Conservation (phyloP, 2,888 invertebrate species). For the Dusona sp. region DNA sequence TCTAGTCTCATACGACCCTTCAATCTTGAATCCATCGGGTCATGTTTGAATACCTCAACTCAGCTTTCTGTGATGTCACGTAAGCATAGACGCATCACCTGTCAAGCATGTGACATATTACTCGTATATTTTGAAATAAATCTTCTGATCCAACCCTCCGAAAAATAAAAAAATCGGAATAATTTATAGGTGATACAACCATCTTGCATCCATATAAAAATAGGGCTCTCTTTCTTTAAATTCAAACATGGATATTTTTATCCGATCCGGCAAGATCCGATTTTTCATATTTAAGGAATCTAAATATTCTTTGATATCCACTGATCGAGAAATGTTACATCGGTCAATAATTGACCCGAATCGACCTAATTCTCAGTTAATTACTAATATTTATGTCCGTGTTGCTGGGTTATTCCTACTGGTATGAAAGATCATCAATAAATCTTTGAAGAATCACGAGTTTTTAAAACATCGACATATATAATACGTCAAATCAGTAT, state of each 20-base stretch:
- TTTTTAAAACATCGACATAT: not conserved
- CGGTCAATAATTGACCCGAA: not conserved
- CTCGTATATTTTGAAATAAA: conserved; percentile 12
- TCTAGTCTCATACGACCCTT: conserved; percentile 19
- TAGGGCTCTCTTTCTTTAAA: not conserved
- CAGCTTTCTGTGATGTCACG: conserved; percentile 18
- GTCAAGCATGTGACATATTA: conserved; percentile 1
- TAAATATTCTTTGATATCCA: not conserved
- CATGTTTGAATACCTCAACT: conserved; percentile 17
- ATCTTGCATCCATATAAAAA: not conserved
- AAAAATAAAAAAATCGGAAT: conserved; percentile 17
- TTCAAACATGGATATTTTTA: not conserved
- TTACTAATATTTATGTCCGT: not conserved
- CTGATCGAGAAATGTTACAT: not conserved
- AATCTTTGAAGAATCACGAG: not conserved
- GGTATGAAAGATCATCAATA: not conserved
- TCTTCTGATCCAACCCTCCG: not conserved
- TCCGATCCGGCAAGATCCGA: not conserved
- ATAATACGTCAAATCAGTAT: not conserved
- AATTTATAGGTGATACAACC: not conserved
- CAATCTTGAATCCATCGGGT: conserved; percentile 3
- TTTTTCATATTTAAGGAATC: not conserved
- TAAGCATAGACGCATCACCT: conserved; percentile 5
- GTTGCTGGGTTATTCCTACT: not conserved
- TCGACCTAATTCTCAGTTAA: not conserved